phyloP scores from a whole-genome alignment of 2,888 invertebrate species.

The Thereva nobilitata region DNA sequence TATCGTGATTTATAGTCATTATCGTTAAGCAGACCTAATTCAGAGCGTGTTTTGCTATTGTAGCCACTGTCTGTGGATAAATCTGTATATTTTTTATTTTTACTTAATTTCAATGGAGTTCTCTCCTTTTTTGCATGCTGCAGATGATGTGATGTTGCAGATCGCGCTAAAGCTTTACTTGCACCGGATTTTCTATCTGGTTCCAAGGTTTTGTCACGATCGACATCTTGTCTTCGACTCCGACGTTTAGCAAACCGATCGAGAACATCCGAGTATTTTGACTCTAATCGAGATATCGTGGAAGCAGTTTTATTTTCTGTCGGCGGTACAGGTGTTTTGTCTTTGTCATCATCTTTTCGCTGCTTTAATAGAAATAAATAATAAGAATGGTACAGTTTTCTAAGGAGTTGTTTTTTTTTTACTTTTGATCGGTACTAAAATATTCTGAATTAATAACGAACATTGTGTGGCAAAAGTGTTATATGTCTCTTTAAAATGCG shows the following conservation, averaged over 20 bases:
- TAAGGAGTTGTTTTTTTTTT: too few species aligned
- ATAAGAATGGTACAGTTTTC: not conserved
- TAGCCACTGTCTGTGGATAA: constrained; percentile 53
- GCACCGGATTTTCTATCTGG: constrained; percentile 57
- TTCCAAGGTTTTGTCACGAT: constrained; percentile 73
- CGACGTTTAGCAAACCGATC: constrained; percentile 70
- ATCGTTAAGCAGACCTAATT: constrained; percentile 49
- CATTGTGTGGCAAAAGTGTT: too few species aligned
- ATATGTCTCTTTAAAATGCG: too few species aligned
- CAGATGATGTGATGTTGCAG: constrained; percentile 73
- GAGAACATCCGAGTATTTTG: constrained; percentile 77
- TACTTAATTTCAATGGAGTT: constrained; percentile 53
- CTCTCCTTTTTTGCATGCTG: constrained; percentile 63
- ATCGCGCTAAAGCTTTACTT: constrained; percentile 65
- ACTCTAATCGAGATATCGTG: constrained; percentile 73
- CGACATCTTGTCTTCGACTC: constrained; percentile 59
- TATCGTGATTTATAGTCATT: constrained; percentile 49
- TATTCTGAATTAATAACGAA: too few species aligned
- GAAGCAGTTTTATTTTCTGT: constrained; percentile 48
- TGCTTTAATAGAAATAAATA: constrained; percentile 24
- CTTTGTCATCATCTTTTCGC: constrained; percentile 54
- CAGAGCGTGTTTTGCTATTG: constrained; percentile 45
- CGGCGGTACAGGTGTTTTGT: constrained; percentile 52
- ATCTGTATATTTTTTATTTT: constrained; percentile 52
- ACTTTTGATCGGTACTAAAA: too few species aligned